phyloP scores from a whole-genome alignment of 2,888 invertebrate genomes.

The Parnassius glacialis region DNA sequence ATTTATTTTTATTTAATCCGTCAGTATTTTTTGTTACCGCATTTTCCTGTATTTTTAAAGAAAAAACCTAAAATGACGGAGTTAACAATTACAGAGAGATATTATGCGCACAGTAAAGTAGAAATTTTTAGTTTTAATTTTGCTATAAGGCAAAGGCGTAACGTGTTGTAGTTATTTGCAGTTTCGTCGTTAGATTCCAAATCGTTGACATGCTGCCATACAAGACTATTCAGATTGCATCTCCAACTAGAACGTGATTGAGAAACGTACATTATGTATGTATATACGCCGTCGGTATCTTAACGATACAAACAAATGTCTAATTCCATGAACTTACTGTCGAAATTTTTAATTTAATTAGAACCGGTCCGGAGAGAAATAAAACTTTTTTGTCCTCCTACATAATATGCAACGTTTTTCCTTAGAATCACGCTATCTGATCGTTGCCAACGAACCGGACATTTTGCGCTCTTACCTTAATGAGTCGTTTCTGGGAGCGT shows the following conservation, averaged over 20 bases:
- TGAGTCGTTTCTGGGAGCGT: conserved; percentile 36
- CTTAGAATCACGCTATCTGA: conserved; percentile 40
- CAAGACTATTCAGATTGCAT: conserved; percentile 21
- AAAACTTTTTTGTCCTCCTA: conserved; percentile 6
- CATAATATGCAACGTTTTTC: conserved; percentile 15
- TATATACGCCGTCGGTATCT: neutral
- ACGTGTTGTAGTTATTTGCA: neutral
- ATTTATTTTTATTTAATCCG: no score
- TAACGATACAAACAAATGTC: conserved; percentile 8
- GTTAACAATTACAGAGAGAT: no score
- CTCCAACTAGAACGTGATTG: conserved; percentile 11
- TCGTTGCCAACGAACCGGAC: conserved; percentile 40
- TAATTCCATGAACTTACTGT: conserved; percentile 15
- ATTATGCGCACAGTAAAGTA: no score
- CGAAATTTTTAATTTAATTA: conserved; percentile 26
- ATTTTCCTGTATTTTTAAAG: no score
- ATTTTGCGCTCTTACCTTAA: conserved; percentile 34
- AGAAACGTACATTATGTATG: conserved; percentile 8
- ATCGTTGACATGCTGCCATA: conserved; percentile 8
- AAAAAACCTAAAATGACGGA: no score
- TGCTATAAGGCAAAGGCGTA: neutral
- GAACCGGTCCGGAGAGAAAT: conserved; percentile 19
- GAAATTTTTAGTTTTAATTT: no score
- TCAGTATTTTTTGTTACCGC: no score
- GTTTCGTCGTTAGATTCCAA: conserved; percentile 6